Evolutionary conservation across 2,113 vertebrate genomes (phyloP).

Genomic region (Mus musculus): GRCm39 chr6:100204501-100205000

Average conservation of each 20-base stretch:
- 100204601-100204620: background rate
- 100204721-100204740: no score
- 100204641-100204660: background rate
- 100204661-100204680: background rate
- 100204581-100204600: background rate
- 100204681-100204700: background rate
- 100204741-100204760: no score
- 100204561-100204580: background rate
- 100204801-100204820: background rate
- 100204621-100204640: background rate
- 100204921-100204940: background rate
- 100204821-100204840: no score
- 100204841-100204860: background rate
- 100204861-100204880: background rate
- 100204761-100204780: background rate
- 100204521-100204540: background rate
- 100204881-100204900: background rate
- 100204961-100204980: background rate
- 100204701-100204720: background rate
- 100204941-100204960: background rate
- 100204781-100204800: background rate
- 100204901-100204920: background rate
- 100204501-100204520: background rate
- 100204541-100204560: background rate
- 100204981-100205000: background rate